Conservation (phyloP, 37 sponge, comb jelly and placozoan species). For the Spongilla lacustris region DNA sequence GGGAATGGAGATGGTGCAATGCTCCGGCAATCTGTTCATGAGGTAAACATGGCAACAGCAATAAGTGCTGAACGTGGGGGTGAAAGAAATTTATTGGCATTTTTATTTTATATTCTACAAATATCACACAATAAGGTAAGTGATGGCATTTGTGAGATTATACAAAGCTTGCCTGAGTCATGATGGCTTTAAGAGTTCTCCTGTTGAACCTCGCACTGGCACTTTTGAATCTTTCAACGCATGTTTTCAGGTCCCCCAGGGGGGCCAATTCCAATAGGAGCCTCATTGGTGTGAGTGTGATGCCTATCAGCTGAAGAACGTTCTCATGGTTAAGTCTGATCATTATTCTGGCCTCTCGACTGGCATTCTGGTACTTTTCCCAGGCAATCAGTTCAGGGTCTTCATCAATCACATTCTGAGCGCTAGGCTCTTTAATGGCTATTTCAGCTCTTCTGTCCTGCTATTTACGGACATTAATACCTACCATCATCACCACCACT, state of each 20-base stretch:
- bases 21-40: constrained; percentile 73
- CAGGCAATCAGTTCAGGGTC: constrained; percentile 38
- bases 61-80: no score
- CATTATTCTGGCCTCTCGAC: constrained; percentile 80
- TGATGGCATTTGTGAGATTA: no score
- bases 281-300: constrained; percentile 69
- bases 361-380: constrained; percentile 73
- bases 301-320: constrained; percentile 65
- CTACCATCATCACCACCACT: no score
- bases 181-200: constrained; percentile 39
- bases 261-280: constrained; percentile 81
- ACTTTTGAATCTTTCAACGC: constrained; percentile 33
- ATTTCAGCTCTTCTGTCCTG: constrained; percentile 7
- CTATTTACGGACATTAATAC: not conserved
- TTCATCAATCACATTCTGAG: constrained; percentile 2
- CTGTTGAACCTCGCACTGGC: constrained; percentile 29
- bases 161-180: constrained; percentile 58
- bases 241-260: constrained; percentile 67
- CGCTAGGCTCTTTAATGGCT: constrained; percentile 60
- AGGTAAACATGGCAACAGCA: not conserved
- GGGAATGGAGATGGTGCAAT: constrained; percentile 71
- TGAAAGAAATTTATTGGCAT: no score
- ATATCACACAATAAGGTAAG: no score
- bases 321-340: constrained; percentile 64
- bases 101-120: no score